Evolutionary conservation across 2,888 invertebrate species (phyloP), one percentile per base, ranked within the genome.

Genomic region (Willowsia nigromaculata): DNA sequence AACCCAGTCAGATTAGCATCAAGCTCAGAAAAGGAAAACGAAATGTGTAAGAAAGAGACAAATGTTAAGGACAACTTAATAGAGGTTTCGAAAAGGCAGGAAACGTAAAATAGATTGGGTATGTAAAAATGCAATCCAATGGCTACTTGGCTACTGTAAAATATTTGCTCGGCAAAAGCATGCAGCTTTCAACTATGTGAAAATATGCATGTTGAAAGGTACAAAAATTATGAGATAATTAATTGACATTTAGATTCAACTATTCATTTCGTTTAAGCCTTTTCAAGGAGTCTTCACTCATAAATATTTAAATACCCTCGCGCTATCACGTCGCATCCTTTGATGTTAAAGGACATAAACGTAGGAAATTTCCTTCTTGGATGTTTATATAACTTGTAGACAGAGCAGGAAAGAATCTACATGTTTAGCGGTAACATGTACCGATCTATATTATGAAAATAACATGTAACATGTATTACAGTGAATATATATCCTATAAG

Each of bases 231-330:
- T 84, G 74, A 40, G 56, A 84, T 84, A 84, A 84, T 84, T 84
- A 84, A 84, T 84, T 84, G 84, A 84, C 84, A 84, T 84, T 84
- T 84, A 84, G 84, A 74, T 27, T 56, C 68, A 40, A 74, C 50
- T 40, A 56, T 84, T 84, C 59, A 25, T 40, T 59, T 40, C 18
- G 22, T 74, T 53, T 13, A 18, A 9, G 59, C 1, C 5, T 53
- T 53, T 25, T 1, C 11, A 40, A 30, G 37, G 43, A 84, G 27
- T 25, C 37, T 5, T 40, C 74, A 40, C 53, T 84, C 40, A 84
- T 84, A 84, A 84, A 84, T 84, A 84, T 56, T 84, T 84, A 74
- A 84, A 18, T 18, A 37, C 11, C 37, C 37, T 56, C 5, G 56
- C 18, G 25, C 56, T 33, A 47, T 50, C 53, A 30, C 76, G 13